These are phyloP conservation scores for Cynoglossus semilaevis DNA, from an alignment of 2,113 vertebrate species.

Conservation along the genomic window DNA sequence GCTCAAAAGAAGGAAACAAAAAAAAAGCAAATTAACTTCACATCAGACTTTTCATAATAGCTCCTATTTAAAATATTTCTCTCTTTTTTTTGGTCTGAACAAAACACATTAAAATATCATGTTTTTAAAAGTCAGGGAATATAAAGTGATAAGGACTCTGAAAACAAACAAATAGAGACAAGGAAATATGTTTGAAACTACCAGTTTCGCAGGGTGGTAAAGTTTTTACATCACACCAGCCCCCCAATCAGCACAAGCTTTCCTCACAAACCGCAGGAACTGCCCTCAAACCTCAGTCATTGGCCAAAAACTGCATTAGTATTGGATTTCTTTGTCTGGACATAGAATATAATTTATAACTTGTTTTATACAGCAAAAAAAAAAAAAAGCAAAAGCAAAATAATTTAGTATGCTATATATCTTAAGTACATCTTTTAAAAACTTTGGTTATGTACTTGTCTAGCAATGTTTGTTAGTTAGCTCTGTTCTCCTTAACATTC, in stretches of 20 bases:
- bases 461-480: slow-evolving; percentile 77
- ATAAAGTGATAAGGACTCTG: slow-evolving; percentile 79
- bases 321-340: slow-evolving; percentile 67
- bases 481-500: slow-evolving; percentile 75
- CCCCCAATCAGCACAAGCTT: slow-evolving; percentile 81
- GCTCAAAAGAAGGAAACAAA: slow-evolving; percentile 69
- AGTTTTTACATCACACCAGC: slow-evolving; percentile 68
- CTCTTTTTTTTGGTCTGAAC: slow-evolving; percentile 90
- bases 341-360: slow-evolving; percentile 73
- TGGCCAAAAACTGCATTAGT: slow-evolving; percentile 63
- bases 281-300: slow-evolving; percentile 64
- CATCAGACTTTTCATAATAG: slow-evolving; percentile 76
- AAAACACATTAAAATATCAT: slow-evolving; percentile 74
- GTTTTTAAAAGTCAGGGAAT: no score
- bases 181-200: slow-evolving; percentile 57
- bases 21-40: slow-evolving; percentile 77
- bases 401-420: slow-evolving; percentile 81
- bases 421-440: slow-evolving; percentile 73
- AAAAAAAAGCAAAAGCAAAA: slow-evolving; percentile 71
- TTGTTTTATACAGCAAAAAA: slow-evolving; percentile 72
- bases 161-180: slow-evolving; percentile 56
- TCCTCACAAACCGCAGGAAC: slow-evolving; percentile 68
- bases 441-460: slow-evolving; percentile 82
- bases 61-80: slow-evolving; percentile 63
- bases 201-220: slow-evolving; percentile 52